Conservation (phyloP, 2,888 invertebrate genomes). For the Embidobia sp. region DNA sequence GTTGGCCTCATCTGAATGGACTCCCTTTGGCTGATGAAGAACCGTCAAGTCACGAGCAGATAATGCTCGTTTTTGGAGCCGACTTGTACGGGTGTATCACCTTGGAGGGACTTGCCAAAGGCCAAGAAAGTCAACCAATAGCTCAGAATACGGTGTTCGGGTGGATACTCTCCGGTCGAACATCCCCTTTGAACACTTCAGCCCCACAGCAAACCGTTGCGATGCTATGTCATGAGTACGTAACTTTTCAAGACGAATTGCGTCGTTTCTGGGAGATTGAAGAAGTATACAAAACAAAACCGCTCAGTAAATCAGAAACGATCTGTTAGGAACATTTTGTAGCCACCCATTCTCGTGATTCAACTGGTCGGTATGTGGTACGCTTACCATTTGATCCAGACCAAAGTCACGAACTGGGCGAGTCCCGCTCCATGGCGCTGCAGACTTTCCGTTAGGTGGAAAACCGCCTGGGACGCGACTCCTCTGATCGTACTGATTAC, state of each 20-base stretch:
- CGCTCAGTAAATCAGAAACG: neutral
- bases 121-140: neutral
- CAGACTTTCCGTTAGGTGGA: slow-evolving; percentile 1
- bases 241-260: neutral
- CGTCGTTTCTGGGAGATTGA: slow-evolving; percentile 8
- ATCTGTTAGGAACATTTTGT: neutral
- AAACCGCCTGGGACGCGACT: slow-evolving; percentile 4
- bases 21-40: neutral
- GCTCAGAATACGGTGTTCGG: slow-evolving; percentile 10
- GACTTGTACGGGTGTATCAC: no score
- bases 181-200: neutral
- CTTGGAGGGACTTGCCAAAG: neutral
- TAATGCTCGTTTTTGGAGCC: no score
- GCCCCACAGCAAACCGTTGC: no score
- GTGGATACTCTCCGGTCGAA: slow-evolving; percentile 7
- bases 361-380: slow-evolving; percentile 7
- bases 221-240: neutral
- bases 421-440: neutral
- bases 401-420: neutral
- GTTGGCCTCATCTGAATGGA: neutral
- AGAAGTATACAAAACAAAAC: neutral
- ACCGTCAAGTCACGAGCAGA: no score
- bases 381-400: neutral
- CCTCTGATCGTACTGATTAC: slow-evolving; percentile 6
- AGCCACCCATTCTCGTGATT: neutral